Evolutionary conservation across 2,888 invertebrate species (phyloP).

Genomic region (Scaptomyza caliginosa): DNA sequence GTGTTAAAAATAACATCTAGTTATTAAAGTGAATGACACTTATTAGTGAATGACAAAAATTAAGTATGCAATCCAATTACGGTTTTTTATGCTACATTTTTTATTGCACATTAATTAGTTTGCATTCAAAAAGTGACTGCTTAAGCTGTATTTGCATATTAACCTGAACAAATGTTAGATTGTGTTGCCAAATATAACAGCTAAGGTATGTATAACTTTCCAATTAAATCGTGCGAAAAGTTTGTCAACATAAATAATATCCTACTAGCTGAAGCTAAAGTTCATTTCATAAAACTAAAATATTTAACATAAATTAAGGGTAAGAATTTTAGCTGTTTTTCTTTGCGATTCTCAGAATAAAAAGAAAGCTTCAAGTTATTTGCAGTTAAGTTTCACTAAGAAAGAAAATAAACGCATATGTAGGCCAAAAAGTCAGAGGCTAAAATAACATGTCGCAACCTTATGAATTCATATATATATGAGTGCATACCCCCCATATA

Average conservation of each 20-base stretch:
- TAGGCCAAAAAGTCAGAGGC: slow-evolving; percentile 60
- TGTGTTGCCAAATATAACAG: not conserved
- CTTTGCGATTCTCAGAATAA: slow-evolving; percentile 29
- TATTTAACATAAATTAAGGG: not conserved
- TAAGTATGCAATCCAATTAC: slow-evolving; percentile 1
- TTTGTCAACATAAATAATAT: not conserved
- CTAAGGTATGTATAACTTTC: no score
- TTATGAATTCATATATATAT: slow-evolving; percentile 10
- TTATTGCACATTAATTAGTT: not conserved
- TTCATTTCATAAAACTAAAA: not conserved
- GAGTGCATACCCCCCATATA: slow-evolving; percentile 46
- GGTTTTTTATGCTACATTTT: no score
- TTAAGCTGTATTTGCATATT: not conserved
- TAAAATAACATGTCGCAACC: slow-evolving; percentile 25
- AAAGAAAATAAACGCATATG: slow-evolving; percentile 56
- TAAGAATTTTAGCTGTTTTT: not conserved
- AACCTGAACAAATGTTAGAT: not conserved
- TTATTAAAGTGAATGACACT: slow-evolving; percentile 16
- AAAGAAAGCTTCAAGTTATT: slow-evolving; percentile 44
- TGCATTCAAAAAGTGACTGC: not conserved
- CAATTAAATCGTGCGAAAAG: not conserved
- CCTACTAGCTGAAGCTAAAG: no score
- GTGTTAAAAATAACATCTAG: slow-evolving; percentile 4
- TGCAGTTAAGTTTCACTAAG: slow-evolving; percentile 22
- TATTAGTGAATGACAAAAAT: slow-evolving; percentile 1